Base-by-base conservation (phyloP, 2,888 invertebrate species). In the Ennomos quercinarius region DNA sequence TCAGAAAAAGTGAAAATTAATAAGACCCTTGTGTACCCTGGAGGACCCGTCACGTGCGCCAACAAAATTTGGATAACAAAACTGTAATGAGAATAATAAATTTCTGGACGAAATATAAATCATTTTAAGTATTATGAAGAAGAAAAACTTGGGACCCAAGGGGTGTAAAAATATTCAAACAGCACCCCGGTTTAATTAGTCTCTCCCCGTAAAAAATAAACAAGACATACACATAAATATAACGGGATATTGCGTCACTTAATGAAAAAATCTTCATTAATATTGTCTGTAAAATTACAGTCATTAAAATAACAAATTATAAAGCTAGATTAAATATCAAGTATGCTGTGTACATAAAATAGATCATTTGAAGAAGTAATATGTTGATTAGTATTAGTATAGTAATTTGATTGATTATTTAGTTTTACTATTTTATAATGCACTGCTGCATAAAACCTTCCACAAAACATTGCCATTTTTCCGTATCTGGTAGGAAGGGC, bases 61-160 rank as follows among this genome's bases (percentile, higher is more conserved):
- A 62, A 64, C 70, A 63, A 73, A 78, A 77, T 80, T 80, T 74
- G 72, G 64, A 5, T 27, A 27, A 27, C 27, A 27, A 27, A 73
- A 73, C 76, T 73, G 72, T 79, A 79, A 82, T 78, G 77, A 80
- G 75, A 79, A 78, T 76, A 78, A 81, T 81, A 81, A 78, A 81
- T 80, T 79, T 68, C 64, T 70, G 61, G 67, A 65, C 63, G 66
- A 72, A 74, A 77, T 72, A 77, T 80, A 79, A 76, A 80, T 80
- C 78, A 77, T 74, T 66, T 62, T 70, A 66, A 68, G 71, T 71
- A 74, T 74, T 71, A 70, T 66, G 54, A 54, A 50, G 66, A 70
- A 75, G 69, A 66, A 70, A 70, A 69, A 73, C 71, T 66, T 70
- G 67, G 66, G 61, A 46, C 56, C 60, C 58, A 47, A 46, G 55